Base-by-base conservation (phyloP, 2,113 vertebrate species). In the Diadophis punctatus region DNA sequence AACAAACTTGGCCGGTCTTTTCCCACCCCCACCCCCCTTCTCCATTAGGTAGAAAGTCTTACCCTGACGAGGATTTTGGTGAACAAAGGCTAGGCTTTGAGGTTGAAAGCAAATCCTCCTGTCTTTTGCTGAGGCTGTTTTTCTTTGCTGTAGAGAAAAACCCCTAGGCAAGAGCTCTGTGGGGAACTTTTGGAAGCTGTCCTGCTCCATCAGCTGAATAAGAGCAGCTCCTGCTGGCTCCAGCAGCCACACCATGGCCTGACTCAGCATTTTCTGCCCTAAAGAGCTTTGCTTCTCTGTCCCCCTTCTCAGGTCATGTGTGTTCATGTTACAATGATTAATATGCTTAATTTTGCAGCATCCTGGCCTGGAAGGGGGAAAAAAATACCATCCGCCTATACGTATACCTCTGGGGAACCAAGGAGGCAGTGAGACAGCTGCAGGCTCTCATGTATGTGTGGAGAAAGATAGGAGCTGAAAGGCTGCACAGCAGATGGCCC, bases 371-470 rank as follows among this genome's bases (percentile, higher is more conserved):
- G 43, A 84, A n/a, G 25, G 2, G 49, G 8, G 8, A 58, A 23
- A 56, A 56, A 46, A 88, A 34, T 5, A 39, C 20, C 55, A 39
- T 91, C 52, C 25, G 89, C 80, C 58, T 60, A 7, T 27, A 3
- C 18, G 43, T 52, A 56, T 52, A 68, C 52, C 91, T 55, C 56
- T 80, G 86, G 30, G 86, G 85, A 58, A 20, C 88, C 25, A 63
- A 58, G 51, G 52, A 84, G 39, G 91, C 87, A 92, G 27, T 9
- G 25, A 89, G 68, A 85, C 91, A 89, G 87, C 91, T 92, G 91
- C 52, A 89, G 87, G 48, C 68, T 58, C 63, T 92, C 43, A 22
- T 89, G 87, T 92, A 88, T 18, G 10, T 14, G 11, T 8, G 8
- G 25, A 80, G 34, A 91, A 14, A 86, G 53, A 60, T 46, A 89